These are phyloP conservation scores for Rhopalosiphum nymphaeae DNA, from an alignment of 2,888 invertebrate species.

Conservation along the genomic window DNA sequence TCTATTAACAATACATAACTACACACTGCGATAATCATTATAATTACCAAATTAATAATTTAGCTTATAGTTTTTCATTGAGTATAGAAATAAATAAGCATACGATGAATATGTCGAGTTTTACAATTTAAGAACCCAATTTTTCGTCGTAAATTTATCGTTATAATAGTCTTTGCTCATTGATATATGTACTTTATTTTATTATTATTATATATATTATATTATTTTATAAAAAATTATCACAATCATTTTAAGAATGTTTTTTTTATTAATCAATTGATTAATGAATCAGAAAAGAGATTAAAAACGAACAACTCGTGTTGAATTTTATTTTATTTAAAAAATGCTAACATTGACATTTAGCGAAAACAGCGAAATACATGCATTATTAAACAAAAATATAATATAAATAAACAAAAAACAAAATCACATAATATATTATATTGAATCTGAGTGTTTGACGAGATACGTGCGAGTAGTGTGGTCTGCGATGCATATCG, in stretches of 20 bases:
- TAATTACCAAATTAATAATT: background rate
- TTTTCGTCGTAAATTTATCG: background rate
- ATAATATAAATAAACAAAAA: too few species aligned
- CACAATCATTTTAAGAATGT: background rate
- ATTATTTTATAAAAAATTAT: background rate
- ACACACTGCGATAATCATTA: background rate
- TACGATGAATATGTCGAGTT: background rate
- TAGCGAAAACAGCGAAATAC: too few species aligned
- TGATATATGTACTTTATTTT: too few species aligned
- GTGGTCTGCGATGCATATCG: background rate
- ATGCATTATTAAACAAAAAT: too few species aligned
- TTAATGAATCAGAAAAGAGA: background rate
- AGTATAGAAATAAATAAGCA: background rate
- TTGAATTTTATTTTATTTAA: too few species aligned
- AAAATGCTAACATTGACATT: too few species aligned
- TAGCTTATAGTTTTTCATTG: background rate
- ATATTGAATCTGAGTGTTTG: background rate
- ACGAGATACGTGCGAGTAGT: background rate
- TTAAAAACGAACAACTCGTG: background rate
- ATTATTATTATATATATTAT: background rate
- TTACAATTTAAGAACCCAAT: background rate
- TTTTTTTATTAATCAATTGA: background rate
- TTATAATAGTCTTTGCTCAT: background rate
- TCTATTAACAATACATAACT: background rate
- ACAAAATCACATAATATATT: too few species aligned